Evolutionary conservation across 2,113 vertebrate species (phyloP).

Genomic region (Hemibagrus wyckioides): DNA sequence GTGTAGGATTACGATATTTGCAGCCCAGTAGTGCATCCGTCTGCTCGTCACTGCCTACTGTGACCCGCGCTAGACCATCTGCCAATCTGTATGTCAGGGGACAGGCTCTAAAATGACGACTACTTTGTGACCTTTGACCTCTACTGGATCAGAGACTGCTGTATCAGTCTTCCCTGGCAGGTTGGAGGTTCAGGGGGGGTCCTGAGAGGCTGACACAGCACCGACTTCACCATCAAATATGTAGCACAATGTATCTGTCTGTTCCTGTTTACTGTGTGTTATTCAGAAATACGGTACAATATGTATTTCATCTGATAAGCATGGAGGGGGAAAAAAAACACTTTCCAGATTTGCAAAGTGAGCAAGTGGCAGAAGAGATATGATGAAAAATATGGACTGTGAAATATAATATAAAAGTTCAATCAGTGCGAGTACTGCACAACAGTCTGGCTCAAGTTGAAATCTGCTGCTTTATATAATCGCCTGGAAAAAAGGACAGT

Average conservation of each 20-base stretch:
- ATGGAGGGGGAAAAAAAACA: not conserved
- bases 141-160: constrained; percentile 21
- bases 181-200: not conserved
- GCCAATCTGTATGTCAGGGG: constrained; percentile 44
- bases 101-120: constrained; percentile 18
- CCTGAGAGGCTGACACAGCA: not conserved
- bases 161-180: constrained; percentile 37
- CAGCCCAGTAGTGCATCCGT: constrained; percentile 33
- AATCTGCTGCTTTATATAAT: constrained; percentile 44
- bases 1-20: not conserved
- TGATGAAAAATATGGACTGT: constrained; percentile 41
- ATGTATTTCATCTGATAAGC: not conserved
- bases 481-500: constrained; percentile 48
- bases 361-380: constrained; percentile 23
- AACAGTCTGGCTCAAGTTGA: constrained; percentile 20
- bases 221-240: not conserved
- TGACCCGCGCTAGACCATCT: constrained; percentile 34
- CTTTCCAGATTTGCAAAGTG: not conserved
- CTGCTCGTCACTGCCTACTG: not conserved
- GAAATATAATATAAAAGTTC: constrained; percentile 33
- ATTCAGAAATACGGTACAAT: not conserved
- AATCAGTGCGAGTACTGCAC: constrained; percentile 27
- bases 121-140: constrained; percentile 48
- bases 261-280: not conserved
- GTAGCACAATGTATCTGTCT: not conserved